Conservation (phyloP, 2,888 invertebrate genomes). For the Zonitis immaculata region DNA sequence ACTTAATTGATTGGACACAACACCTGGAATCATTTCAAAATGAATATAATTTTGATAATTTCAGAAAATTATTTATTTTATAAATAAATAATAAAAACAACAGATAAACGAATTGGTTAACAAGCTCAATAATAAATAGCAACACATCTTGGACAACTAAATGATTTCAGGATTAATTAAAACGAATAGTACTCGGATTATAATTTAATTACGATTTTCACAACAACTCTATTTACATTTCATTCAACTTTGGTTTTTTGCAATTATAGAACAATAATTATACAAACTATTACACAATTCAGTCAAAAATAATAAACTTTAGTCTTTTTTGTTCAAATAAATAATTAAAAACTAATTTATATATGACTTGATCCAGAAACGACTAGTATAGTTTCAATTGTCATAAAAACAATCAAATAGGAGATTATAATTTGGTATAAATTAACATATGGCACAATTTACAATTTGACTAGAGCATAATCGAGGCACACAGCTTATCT, state of each 20-base stretch:
- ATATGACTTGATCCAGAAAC: neutral
- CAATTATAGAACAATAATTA: neutral
- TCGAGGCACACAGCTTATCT: conserved; percentile 16
- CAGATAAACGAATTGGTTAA: conserved; percentile 9
- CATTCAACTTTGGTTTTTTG: neutral
- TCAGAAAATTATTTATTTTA: neutral
- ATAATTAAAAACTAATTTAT: neutral
- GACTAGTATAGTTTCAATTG: neutral
- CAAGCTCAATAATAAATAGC: neutral
- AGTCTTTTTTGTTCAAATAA: neutral
- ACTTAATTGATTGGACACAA: conserved; percentile 4
- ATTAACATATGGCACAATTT: conserved; percentile 11
- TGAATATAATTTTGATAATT: conserved; percentile 8
- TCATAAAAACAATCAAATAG: conserved; percentile 6
- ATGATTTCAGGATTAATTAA: neutral
- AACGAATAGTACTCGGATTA: neutral
- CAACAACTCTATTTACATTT: neutral
- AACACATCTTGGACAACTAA: neutral
- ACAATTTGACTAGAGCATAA: conserved; percentile 4
- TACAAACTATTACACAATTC: neutral
- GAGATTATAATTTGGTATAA: conserved; percentile 4
- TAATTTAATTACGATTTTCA: neutral
- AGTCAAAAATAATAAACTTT: neutral
- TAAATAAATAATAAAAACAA: neutral
- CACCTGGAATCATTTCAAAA: conserved; percentile 15